Conservation (phyloP, 2,113 vertebrate genomes). For the Okapia johnstoni region DNA sequence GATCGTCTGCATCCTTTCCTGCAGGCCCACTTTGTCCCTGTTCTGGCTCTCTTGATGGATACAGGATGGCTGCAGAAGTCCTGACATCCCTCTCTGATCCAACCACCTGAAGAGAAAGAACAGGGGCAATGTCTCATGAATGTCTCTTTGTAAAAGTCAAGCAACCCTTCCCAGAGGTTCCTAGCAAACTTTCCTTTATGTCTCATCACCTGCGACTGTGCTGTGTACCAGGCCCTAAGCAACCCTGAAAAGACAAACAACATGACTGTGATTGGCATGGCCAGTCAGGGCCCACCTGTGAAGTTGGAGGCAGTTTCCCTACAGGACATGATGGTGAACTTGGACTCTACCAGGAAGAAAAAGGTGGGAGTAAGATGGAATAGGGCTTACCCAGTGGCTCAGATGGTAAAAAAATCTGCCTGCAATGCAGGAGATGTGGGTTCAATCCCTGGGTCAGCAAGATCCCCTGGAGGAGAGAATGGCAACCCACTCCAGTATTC, state of each 20-base stretch:
- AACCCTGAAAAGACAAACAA: neutral
- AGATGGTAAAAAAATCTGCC: neutral
- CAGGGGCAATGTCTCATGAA: neutral
- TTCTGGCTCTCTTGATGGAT: neutral
- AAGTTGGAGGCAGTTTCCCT: neutral
- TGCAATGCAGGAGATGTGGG: neutral
- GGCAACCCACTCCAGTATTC: neutral
- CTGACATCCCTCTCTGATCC: neutral
- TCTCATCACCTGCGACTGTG: neutral
- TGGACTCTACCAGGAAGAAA: neutral
- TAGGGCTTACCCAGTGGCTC: neutral
- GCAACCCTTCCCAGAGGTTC: neutral
- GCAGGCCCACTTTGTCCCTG: neutral
- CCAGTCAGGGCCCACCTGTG: accelerated
- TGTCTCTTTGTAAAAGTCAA: neutral
- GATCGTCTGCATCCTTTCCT: neutral
- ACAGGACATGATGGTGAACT: neutral
- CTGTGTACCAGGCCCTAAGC: neutral
- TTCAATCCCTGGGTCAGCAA: neutral
- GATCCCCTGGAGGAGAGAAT: neutral
- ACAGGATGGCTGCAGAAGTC: neutral
- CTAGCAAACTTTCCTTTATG: neutral
- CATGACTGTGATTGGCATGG: too few relatives aligned
- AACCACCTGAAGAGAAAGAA: neutral
- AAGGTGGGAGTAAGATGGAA: neutral